A percentile compares a stretch with the other conserved stretches of the same genome.
Conservation (phyloP, 2,797 vertebrate genomes). For the Poecilia wingei region DNA sequence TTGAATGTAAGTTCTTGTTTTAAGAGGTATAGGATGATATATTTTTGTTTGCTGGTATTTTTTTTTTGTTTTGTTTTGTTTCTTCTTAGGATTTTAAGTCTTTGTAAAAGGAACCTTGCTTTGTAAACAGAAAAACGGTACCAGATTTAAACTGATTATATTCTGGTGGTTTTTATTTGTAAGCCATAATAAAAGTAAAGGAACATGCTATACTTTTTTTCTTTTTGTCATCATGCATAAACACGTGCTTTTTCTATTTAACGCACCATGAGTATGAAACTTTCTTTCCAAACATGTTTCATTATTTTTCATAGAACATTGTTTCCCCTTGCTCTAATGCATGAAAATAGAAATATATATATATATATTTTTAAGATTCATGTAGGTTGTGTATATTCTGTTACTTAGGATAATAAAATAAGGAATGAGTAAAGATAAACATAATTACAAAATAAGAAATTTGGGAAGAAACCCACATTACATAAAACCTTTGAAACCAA, state of each 20-base stretch:
- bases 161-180: background rate
- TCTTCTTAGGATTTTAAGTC: background rate
- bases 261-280: background rate
- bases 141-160: background rate
- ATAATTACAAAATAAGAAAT: background rate
- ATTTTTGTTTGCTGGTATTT: background rate
- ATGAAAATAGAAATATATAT: background rate
- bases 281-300: background rate
- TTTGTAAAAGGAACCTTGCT: background rate
- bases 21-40: background rate
- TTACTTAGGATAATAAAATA: background rate
- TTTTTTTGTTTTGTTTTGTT: background rate
- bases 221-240: background rate
- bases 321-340: background rate
- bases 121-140: background rate
- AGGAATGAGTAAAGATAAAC: background rate
- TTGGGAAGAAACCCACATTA: background rate
- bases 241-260: background rate
- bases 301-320: background rate
- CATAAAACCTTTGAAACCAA: background rate
- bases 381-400: background rate
- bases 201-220: background rate
- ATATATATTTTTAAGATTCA: too few relatives aligned
- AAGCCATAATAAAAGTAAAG: background rate
- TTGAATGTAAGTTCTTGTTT: background rate